phyloP scores from a whole-genome alignment of 2,113 vertebrate species.

The Crotophaga sulcirostris region DNA sequence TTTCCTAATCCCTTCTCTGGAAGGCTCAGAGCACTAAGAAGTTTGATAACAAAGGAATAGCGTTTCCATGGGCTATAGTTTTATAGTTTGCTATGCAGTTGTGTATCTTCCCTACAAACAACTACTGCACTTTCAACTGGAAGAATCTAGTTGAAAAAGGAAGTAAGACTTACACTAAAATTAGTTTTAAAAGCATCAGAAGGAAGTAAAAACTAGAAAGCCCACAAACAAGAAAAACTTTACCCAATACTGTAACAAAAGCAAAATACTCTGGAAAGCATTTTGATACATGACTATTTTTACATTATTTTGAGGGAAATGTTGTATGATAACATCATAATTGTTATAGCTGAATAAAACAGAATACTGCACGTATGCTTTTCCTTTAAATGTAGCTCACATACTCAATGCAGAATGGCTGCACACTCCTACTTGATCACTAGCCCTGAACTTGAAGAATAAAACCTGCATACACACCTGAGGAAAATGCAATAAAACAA shows the following conservation, averaged over 20 bases:
- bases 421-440: neutral
- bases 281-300: neutral
- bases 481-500: neutral
- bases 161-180: neutral
- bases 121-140: neutral
- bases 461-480: neutral
- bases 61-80: neutral
- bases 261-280: neutral
- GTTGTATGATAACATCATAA: neutral
- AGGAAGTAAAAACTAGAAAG: neutral
- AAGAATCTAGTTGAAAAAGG: neutral
- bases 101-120: neutral
- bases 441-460: neutral
- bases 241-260: neutral
- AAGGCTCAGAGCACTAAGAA: neutral
- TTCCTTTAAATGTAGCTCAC: neutral
- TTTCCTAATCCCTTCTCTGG: neutral
- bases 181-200: neutral
- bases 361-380: neutral
- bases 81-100: neutral
- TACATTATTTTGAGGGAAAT: neutral
- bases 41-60: neutral
- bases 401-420: neutral
- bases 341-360: neutral
- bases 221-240: neutral